Percentiles rank a stretch among this genome's conserved stretches.
Evolutionary conservation across 2,888 invertebrate species (phyloP).

Genomic region (Isotomurus palustris): DNA sequence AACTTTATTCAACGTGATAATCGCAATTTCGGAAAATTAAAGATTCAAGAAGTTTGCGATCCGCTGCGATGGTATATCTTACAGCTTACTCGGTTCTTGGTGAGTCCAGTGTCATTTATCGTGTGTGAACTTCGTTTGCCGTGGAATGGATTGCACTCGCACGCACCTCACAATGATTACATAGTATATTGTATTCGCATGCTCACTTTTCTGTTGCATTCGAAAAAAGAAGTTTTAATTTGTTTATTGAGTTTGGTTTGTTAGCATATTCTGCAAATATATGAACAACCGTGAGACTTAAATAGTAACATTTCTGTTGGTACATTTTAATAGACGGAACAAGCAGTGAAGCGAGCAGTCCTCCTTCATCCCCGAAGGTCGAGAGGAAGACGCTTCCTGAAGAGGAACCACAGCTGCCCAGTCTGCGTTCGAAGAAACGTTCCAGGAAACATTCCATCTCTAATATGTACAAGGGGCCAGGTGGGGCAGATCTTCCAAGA

Average conservation of each 20-base stretch:
- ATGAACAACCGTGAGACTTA: no score
- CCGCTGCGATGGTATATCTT: constrained; percentile 41
- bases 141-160: no score
- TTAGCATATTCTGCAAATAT: no score
- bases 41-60: constrained; percentile 44
- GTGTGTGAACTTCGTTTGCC: background rate
- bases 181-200: no score
- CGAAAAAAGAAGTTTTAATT: no score
- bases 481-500: constrained; percentile 56
- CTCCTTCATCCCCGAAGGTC: constrained; percentile 48
- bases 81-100: constrained; percentile 44
- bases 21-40: no score
- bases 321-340: constrained; percentile 40
- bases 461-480: constrained; percentile 51
- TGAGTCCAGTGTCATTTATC: constrained; percentile 27
- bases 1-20: no score
- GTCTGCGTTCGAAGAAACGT: constrained; percentile 28
- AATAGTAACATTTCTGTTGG: background rate
- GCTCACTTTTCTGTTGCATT: no score
- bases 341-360: constrained; percentile 48
- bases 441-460: constrained; percentile 41
- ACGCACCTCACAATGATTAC: no score
- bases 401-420: constrained; percentile 5
- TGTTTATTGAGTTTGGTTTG: no score
- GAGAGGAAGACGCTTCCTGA: constrained; percentile 37